Conservation (phyloP, 2,888 invertebrate genomes). For the Ormyrus labotus region DNA sequence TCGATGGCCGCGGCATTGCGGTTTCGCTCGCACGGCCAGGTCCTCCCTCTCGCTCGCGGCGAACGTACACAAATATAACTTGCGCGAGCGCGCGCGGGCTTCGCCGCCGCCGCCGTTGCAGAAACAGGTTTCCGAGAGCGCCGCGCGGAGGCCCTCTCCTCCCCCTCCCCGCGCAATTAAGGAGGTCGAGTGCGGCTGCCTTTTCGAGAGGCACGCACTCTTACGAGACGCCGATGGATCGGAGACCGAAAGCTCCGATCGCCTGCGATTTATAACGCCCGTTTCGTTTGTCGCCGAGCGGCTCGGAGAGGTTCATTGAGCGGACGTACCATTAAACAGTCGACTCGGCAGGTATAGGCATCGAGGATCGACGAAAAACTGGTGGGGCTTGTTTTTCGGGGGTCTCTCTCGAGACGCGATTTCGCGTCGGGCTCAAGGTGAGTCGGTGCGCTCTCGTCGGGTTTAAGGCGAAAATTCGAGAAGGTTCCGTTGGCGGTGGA, state of each 20-base stretch:
- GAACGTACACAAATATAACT: too few species aligned
- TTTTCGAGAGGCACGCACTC: constrained; percentile 25
- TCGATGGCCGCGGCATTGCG: too few species aligned
- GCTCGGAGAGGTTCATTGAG: not conserved
- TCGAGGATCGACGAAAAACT: not conserved
- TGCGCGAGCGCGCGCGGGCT: too few species aligned
- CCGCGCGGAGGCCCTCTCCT: too few species aligned
- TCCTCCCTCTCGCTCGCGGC: constrained; percentile 1
- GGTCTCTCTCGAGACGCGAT: not conserved
- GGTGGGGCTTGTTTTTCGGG: not conserved
- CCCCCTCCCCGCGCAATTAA: constrained; percentile 49
- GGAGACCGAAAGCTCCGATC: too few species aligned
- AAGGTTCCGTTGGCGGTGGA: not conserved
- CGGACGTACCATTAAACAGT: constrained; percentile 2
- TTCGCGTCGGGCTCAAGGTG: not conserved
- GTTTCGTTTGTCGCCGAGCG: constrained; percentile 12
- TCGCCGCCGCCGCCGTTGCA: too few species aligned
- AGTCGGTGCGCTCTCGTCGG: not conserved
- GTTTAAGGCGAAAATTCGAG: not conserved
- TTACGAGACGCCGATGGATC: constrained; percentile 8
- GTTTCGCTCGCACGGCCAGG: not conserved
- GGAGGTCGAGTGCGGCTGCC: constrained; percentile 52
- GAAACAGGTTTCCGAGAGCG: too few species aligned
- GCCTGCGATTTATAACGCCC: not conserved
- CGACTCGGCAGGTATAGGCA: not conserved